A percentile compares a stretch with the other conserved stretches of the same genome.
Conservation (phyloP, 2,888 invertebrate genomes). For the Theretra japonica region DNA sequence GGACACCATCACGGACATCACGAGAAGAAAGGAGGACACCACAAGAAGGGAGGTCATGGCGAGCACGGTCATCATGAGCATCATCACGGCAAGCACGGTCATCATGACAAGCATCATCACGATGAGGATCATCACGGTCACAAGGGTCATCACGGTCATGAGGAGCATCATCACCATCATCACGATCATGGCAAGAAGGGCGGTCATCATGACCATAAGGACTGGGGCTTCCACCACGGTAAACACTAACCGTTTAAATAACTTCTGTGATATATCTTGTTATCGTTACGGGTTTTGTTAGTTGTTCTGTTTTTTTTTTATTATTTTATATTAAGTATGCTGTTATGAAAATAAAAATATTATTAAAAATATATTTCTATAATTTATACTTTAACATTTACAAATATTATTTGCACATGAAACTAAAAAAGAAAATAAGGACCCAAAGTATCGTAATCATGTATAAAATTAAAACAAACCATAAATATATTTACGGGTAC, state of each 20-base stretch:
- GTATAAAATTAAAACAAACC: too few species aligned
- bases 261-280: slow-evolving; percentile 70
- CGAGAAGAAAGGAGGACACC: slow-evolving; percentile 71
- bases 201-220: slow-evolving; percentile 75
- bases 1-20: slow-evolving; percentile 79
- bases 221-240: slow-evolving; percentile 79
- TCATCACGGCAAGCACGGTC: slow-evolving; percentile 76
- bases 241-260: slow-evolving; percentile 69
- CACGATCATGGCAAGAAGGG: slow-evolving; percentile 82
- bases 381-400: background rate
- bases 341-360: slow-evolving; percentile 43
- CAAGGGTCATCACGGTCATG: slow-evolving; percentile 80
- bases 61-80: slow-evolving; percentile 76
- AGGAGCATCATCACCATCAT: slow-evolving; percentile 78
- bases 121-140: slow-evolving; percentile 79
- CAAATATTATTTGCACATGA: too few species aligned
- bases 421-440: too few species aligned
- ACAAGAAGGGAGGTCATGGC: slow-evolving; percentile 80
- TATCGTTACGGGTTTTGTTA: slow-evolving; percentile 60
- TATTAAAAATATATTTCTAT: background rate
- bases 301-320: slow-evolving; percentile 48
- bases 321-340: slow-evolving; percentile 50
- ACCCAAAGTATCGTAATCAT: too few species aligned
- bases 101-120: slow-evolving; percentile 78
- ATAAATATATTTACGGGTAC: too few species aligned